These are phyloP conservation scores for Lemur catta DNA, from an alignment of 2,797 vertebrate genomes.

Conservation along the genomic window DNA sequence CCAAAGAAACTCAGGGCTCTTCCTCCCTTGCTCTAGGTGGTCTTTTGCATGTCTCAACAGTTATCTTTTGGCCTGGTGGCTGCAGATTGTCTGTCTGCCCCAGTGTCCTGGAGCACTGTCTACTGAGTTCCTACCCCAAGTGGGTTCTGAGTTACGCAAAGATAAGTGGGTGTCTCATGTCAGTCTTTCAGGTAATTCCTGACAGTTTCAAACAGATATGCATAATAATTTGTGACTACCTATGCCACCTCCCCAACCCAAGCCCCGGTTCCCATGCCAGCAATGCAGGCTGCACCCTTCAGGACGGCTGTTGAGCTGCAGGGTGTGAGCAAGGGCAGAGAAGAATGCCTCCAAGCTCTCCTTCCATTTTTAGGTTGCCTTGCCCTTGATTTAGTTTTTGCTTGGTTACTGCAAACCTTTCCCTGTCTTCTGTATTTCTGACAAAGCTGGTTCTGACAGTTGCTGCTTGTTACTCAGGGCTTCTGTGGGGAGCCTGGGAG, in stretches of 20 bases:
- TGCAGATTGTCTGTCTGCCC: neutral
- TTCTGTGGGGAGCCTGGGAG: neutral
- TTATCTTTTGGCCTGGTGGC: neutral
- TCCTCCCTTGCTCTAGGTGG: too few relatives aligned
- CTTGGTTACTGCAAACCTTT: neutral
- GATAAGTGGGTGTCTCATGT: neutral
- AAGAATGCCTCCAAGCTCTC: neutral
- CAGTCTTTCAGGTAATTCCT: fast-evolving
- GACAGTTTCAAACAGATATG: neutral
- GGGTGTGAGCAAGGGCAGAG: neutral
- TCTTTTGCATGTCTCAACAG: neutral
- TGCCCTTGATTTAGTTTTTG: neutral
- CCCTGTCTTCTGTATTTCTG: neutral
- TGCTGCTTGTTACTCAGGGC: too few relatives aligned
- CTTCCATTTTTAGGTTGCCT: neutral
- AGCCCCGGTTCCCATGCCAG: neutral
- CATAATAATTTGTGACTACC: fast-evolving
- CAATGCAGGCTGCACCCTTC: too few relatives aligned
- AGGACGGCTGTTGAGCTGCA: fast-evolving
- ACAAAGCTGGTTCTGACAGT: neutral
- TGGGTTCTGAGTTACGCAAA: neutral
- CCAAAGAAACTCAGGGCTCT: neutral
- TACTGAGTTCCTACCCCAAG: neutral
- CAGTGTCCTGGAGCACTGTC: neutral
- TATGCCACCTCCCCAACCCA: neutral